Base-by-base conservation (phyloP, 1,140 invertebrate genomes). In the Tetramorium parvispinum region DNA sequence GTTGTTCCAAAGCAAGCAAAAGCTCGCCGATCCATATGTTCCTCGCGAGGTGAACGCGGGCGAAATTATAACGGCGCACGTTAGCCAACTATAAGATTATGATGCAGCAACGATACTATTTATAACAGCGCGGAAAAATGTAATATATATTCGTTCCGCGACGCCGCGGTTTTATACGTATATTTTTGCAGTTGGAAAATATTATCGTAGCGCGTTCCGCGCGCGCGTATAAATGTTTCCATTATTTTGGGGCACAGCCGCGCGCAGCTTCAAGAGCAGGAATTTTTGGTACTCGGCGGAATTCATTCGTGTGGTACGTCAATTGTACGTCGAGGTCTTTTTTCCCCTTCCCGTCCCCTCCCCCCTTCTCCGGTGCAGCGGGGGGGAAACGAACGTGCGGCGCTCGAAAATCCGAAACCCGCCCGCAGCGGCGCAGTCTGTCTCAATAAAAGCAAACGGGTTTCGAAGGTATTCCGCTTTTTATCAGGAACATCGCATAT, bases 391-490 rank as follows among this genome's bases (percentile, higher is more conserved):
- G 59, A n/a, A 46, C 18, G 53, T 5, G 55, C n/a, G 37, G 53
- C 53, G 76, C 16, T 49, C 32, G 46, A 78, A 87, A 61, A 79
- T 86, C 63, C 61, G 40, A 78, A 81, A 86, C 49, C 16, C 43
- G 57, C 32, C 61, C 49, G 68, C 63, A 46, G 65, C 65, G 8
- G 78, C 40, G 53, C 70, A 83, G 55, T 89, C 68, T 88, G 87
- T 89, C 87, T 88, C 85, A 89, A 88, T 89, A 83, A 90, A 90
- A 85, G 65, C 73, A 66, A 83, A 76, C 87, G 83, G 57, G 46
- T 70, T 85, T 51, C 68, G 68, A 81, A 89, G 85, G 68, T 85
- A 66, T 88, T 81, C 51, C 65, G 37, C 65, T 78, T 87, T 88
- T 85, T 79, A 85, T 79, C 65, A 63, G 73, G 55, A 21, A 79